phyloP scores from a whole-genome alignment of 1,140 invertebrate species.

The Meteorus sp. region DNA sequence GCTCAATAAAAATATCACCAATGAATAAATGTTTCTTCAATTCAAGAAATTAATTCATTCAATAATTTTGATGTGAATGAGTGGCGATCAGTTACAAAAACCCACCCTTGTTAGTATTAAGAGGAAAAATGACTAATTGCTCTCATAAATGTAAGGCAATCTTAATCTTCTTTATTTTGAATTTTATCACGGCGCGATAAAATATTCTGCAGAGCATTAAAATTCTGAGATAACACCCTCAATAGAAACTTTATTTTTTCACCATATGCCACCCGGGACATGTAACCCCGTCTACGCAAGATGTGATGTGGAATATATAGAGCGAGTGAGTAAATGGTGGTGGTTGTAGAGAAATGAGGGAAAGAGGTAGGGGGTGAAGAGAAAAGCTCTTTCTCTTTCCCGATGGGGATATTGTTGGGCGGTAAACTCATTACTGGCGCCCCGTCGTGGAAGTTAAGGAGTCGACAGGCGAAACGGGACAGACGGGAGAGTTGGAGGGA shows the following conservation, averaged over 20 bases:
- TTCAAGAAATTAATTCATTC: background rate
- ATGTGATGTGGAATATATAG: too few relatives aligned
- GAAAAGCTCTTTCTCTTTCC: too few relatives aligned
- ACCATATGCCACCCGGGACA: slow-evolving; percentile 6
- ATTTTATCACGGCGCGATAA: background rate
- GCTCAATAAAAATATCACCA: too few relatives aligned
- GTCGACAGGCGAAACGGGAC: background rate
- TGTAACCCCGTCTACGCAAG: background rate
- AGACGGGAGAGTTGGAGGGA: background rate
- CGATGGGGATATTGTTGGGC: slow-evolving; percentile 15
- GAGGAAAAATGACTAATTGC: background rate
- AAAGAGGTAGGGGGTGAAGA: background rate
- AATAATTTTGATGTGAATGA: background rate
- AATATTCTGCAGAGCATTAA: background rate
- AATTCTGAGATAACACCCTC: slow-evolving; percentile 9
- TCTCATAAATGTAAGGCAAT: background rate
- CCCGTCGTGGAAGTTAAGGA: slow-evolving; percentile 10
- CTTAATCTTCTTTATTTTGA: slow-evolving; percentile 3
- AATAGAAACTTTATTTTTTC: slow-evolving; percentile 14
- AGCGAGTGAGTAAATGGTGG: background rate
- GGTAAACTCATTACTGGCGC: slow-evolving; percentile 19
- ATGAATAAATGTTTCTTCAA: too few relatives aligned
- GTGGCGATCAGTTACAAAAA: too few relatives aligned
- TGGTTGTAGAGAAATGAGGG: background rate
- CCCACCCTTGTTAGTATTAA: too few relatives aligned